phyloP scores from a whole-genome alignment of 2,888 invertebrate genomes.

The Zelleria hepariella region DNA sequence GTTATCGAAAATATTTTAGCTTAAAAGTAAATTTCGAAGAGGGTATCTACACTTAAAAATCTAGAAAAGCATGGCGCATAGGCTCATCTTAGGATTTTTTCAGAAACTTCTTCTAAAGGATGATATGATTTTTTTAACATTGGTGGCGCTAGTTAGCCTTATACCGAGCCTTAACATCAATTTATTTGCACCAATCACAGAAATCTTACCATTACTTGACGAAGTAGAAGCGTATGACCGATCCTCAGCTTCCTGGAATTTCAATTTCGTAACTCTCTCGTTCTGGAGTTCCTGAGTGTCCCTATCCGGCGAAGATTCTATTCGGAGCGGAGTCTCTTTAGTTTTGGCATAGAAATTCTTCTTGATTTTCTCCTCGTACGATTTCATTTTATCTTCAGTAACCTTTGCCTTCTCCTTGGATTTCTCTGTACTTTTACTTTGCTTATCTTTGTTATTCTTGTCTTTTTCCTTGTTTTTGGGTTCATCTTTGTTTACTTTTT shows the following conservation, averaged over 20 bases:
- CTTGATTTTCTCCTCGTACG: constrained; percentile 9
- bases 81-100: too few species aligned
- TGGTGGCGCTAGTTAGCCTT: too few species aligned
- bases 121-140: too few species aligned
- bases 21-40: too few species aligned
- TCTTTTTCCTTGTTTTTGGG: constrained; percentile 19
- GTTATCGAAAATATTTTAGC: too few species aligned
- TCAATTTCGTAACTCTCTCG: not conserved
- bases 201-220: not conserved
- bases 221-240: not conserved
- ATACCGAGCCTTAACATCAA: too few species aligned
- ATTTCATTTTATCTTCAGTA: constrained; percentile 1
- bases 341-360: constrained; percentile 8
- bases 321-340: not conserved
- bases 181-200: too few species aligned
- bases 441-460: constrained; percentile 15
- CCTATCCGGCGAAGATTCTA: constrained; percentile 3
- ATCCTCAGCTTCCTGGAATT: not conserved
- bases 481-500: constrained; percentile 18
- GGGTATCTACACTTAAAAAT: too few species aligned
- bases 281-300: not conserved
- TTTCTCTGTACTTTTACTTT: constrained; percentile 11
- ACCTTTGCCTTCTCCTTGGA: constrained; percentile 5
- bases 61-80: too few species aligned
- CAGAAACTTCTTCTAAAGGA: too few species aligned